Percentiles rank a stretch among this genome's conserved stretches.
phyloP scores from a whole-genome alignment of 2,113 vertebrate species.

The Dicaeum eximium region DNA sequence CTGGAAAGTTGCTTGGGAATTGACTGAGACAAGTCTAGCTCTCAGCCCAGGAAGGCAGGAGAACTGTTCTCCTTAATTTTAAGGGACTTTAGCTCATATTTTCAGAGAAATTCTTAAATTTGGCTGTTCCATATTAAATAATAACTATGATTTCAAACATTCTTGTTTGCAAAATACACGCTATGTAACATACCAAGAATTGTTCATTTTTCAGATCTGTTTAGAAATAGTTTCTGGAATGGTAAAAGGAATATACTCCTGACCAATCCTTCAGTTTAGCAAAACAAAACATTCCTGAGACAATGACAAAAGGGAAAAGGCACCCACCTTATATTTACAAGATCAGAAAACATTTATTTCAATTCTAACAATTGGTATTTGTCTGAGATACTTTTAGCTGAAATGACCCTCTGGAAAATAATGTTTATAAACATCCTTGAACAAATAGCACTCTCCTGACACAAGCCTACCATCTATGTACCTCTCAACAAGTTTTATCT shows the following conservation, averaged over 20 bases:
- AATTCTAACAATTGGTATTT: neutral
- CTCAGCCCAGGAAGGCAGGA: neutral
- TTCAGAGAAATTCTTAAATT: neutral
- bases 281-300: neutral
- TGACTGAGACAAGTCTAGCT: neutral
- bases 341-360: neutral
- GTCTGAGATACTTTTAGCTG: neutral
- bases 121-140: neutral
- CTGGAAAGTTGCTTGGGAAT: neutral
- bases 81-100: neutral
- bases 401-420: conserved; percentile 11
- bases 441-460: conserved; percentile 37
- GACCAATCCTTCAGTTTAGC: neutral
- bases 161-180: neutral
- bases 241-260: neutral
- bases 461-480: conserved; percentile 21
- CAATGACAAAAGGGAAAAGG: neutral
- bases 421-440: neutral
- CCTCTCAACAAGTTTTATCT: conserved; percentile 61
- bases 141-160: neutral
- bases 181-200: neutral
- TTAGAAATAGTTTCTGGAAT: neutral
- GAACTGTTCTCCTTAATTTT: neutral
- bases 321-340: neutral
- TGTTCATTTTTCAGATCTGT: neutral